A percentile compares a stretch with the other conserved stretches of the same genome.
Conservation (phyloP, 2,888 invertebrate species). For the Catocala fraxini region DNA sequence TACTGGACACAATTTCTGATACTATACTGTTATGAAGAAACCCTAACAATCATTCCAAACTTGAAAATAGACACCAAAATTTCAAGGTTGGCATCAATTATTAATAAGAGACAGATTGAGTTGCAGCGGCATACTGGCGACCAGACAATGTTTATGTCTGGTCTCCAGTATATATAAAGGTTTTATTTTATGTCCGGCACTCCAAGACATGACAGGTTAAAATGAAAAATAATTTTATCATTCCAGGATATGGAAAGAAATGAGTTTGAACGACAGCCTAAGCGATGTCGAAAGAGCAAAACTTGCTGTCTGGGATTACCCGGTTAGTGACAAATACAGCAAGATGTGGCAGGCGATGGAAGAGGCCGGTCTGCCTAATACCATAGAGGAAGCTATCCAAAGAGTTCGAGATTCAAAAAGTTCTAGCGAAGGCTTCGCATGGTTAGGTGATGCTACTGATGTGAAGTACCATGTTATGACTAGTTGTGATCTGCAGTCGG, state of each 20-base stretch:
- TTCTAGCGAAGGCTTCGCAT: slow-evolving; percentile 94
- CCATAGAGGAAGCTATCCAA: slow-evolving; percentile 92
- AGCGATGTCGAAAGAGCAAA: slow-evolving; percentile 96
- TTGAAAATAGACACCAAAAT: too few relatives aligned
- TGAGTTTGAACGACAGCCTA: slow-evolving; percentile 98
- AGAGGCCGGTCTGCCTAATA: slow-evolving; percentile 92
- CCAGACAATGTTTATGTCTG: too few relatives aligned
- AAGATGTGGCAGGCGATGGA: slow-evolving; percentile 99
- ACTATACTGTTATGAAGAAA: too few relatives aligned
- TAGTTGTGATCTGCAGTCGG: slow-evolving; percentile 95
- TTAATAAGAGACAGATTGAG: too few relatives aligned
- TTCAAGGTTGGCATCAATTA: too few relatives aligned
- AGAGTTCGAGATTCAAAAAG: slow-evolving; percentile 89
- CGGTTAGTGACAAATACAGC: slow-evolving; percentile 99
- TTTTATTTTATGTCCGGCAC: too few relatives aligned
- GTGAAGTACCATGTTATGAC: slow-evolving; percentile 91
- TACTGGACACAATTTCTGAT: too few relatives aligned
- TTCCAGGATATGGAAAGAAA: slow-evolving; percentile 98
- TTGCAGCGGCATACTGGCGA: too few relatives aligned
- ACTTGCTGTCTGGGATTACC: slow-evolving; percentile 99
- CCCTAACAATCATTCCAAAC: too few relatives aligned
- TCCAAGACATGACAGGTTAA: too few relatives aligned
- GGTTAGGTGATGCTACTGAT: slow-evolving; percentile 97
- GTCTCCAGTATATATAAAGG: too few relatives aligned
- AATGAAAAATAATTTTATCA: not conserved